Base-by-base conservation (phyloP, 2,113 vertebrate genomes). In the Leptobrachium ailaonicum region DNA sequence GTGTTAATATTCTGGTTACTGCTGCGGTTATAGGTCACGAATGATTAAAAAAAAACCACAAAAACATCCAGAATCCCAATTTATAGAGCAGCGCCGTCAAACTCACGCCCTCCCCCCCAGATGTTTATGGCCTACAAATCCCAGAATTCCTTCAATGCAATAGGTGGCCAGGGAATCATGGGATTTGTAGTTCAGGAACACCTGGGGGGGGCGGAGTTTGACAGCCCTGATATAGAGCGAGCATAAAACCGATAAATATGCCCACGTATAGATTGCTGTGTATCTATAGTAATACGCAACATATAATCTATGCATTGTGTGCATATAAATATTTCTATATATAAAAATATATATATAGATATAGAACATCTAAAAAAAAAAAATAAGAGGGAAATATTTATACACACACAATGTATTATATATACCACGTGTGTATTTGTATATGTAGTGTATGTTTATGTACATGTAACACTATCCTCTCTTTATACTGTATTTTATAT, bases 281-380 rank as follows among this genome's bases (percentile, higher is more conserved):
- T 58, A 58, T 58, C 5, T 58, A 58, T 58, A 58, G 56, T 58
- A 12, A 6, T 58, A 58, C 13, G 13, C 56, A 60, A 12, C 42
- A 68, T 68, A 68, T 68, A 43, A 68, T 68, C 42, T 68, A 75
- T 64, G 56, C 1, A 60, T 4, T 60, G 43, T 75, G 72, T 64
- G 62, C 47, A 75, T 75, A 75, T 66, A 75, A 66, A 75, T 75
- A 66, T 45, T 66, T 75, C 60, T 66, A 66, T 75, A 75, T 75
- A 75, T 75, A 75, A 75, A 75, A 75, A 75, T 75, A 75, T 66
- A 75, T 66, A 75, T 63, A 66, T 75, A 75, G 47, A 75, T 63
- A 75, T 53, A 75, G 73, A 32, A 32, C 73, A 75, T 75, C 73
- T 2, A 75, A 75, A 75, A 75, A 75, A 75, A 75, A 75, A 66